These are phyloP conservation scores for Cordilura impudica DNA, from an alignment of 2,888 invertebrate genomes.

Conservation along the genomic window DNA sequence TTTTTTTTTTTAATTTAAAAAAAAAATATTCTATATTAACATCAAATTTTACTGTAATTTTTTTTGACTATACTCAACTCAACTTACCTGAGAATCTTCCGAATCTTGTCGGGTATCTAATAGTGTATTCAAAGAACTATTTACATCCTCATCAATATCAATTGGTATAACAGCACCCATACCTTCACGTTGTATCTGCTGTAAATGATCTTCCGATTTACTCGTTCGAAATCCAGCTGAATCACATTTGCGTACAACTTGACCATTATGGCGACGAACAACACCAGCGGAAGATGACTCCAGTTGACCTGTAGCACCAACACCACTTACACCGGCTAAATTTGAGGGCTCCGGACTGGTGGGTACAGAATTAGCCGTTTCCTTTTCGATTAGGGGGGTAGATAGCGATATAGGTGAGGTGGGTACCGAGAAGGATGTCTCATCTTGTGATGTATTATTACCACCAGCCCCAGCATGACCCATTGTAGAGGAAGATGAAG, in stretches of 20 bases:
- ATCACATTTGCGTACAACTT: constrained; percentile 78
- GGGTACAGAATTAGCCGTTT: constrained; percentile 82
- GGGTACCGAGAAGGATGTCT: constrained; percentile 78
- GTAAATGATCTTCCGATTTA: constrained; percentile 94
- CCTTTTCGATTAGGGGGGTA: constrained; percentile 77
- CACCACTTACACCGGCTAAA: constrained; percentile 59
- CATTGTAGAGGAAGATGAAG: constrained; percentile 77
- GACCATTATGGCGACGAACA: constrained; percentile 78
- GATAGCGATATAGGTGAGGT: constrained; percentile 79
- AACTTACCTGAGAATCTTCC: constrained; percentile 78
- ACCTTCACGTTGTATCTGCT: constrained; percentile 80
- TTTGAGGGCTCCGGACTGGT: constrained; percentile 82
- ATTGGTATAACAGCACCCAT: constrained; percentile 90
- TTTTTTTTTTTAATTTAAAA: no score
- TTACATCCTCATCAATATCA: constrained; percentile 95
- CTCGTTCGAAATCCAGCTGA: constrained; percentile 90
- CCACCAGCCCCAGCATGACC: constrained; percentile 69
- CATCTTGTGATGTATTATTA: constrained; percentile 74
- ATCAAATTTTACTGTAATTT: background rate
- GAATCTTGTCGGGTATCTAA: constrained; percentile 86
- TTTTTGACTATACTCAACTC: background rate
- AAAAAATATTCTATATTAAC: background rate
- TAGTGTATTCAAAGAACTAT: constrained; percentile 94
- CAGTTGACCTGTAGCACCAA: constrained; percentile 44
- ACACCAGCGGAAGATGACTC: constrained; percentile 67